Evolutionary conservation across 1,140 invertebrate genomes (phyloP), one percentile per base, ranked within the genome.

Genomic region (Hormaphis cornu): DNA sequence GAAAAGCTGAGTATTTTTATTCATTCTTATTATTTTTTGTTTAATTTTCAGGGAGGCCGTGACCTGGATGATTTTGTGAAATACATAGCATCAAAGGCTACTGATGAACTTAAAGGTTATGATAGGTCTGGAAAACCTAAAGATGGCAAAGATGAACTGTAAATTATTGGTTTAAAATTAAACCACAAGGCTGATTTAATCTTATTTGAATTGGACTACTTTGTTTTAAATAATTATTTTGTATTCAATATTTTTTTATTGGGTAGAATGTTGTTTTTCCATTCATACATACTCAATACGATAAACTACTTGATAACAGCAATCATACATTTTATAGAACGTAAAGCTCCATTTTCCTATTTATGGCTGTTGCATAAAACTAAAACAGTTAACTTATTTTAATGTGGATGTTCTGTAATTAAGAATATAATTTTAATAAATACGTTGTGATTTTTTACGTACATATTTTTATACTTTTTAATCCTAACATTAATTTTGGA

Each of bases 51-150:
- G 82, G 93, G 94, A 76, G 96, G 94, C 9, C 89, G 97, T 71
- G 91, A 95, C 74, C 79, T 97, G 0, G 87, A 97, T 63, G 96
- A 98, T 76, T 98, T 99, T 78, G 77, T 99, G 52, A 95, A 96
- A 76, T 99, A 95, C 80, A 89, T 99, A 75, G 88, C 96, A 33
- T 89, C 95, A 77, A 89, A 98, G 73, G 84, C 95, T 0, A 93
- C 92, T 30, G 82, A 87, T 66, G 91, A 93, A 76, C 84, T 99
- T 70, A 92, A 90, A 73, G 87, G 88, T 59, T 98, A 82, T 77
- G 90, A 93, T 79, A 86, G 93, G 71, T 88, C 86, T 75, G 97
- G 96, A 72, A 93, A 93, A 72, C 80, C 85, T 44, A 95, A 93
- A 78, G 70, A 78, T 53, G 75, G 74, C 35, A 90, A 88, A 79